A percentile compares a stretch with the other conserved stretches of the same genome.
Conservation (phyloP, 2,888 invertebrate species). For the Agriopis leucophaearia region DNA sequence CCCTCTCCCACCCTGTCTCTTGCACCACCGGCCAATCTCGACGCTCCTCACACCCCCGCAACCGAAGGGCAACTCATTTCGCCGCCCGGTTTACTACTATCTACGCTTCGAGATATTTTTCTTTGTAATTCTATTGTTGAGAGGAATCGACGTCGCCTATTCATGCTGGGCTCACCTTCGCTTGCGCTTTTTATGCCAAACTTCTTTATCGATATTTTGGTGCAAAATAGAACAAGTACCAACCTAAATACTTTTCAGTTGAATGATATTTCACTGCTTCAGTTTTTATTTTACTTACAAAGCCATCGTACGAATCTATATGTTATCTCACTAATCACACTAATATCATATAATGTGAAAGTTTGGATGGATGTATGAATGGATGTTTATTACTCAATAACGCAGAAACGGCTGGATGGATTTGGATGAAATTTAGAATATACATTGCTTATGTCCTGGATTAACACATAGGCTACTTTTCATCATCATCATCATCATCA, state of each 20-base stretch:
- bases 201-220: not conserved
- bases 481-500: too few species aligned
- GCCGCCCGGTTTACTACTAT: conserved; percentile 77
- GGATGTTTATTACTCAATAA: too few species aligned
- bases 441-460: too few species aligned
- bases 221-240: not conserved
- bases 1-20: conserved; percentile 38
- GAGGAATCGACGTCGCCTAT: conserved; percentile 66
- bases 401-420: too few species aligned
- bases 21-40: conserved; percentile 64
- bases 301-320: too few species aligned
- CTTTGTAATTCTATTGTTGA: conserved; percentile 81
- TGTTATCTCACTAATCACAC: too few species aligned
- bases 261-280: too few species aligned
- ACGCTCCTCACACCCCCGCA: conserved; percentile 81
- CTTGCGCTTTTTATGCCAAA: conserved; percentile 35
- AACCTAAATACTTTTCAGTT: not conserved
- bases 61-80: conserved; percentile 85
- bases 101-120: conserved; percentile 82
- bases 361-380: too few species aligned
- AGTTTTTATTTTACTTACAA: too few species aligned
- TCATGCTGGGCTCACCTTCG: conserved; percentile 41
- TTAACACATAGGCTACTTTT: too few species aligned
- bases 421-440: too few species aligned
- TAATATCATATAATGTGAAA: too few species aligned